Base-by-base conservation (phyloP, 2,113 vertebrate genomes). In the Catharus fuscescens region DNA sequence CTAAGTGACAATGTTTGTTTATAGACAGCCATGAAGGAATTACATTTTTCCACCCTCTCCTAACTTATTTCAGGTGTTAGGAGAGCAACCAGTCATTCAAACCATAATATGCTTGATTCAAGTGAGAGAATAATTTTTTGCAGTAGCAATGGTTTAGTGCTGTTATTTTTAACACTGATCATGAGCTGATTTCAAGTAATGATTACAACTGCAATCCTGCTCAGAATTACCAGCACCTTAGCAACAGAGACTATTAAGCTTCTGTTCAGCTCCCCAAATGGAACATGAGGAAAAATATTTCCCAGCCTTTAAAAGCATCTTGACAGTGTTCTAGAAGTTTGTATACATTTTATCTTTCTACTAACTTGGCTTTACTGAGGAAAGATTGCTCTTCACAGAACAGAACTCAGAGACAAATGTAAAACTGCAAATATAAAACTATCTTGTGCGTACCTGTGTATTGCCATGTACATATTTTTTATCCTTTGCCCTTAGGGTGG, bases 51-150 rank as follows among this genome's bases (percentile, higher is more conserved):
- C 72, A 81, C 40, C 36, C 60, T 61, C 52, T 92, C 48, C 48
- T 97, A 97, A 96, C 69, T 88, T 57, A 38, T 72, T 92, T 94
- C 95, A 97, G 95, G 90, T 97, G 96, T 92, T 84, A n/a, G 32
- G 44, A 83, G n/a, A 90, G 40, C 36, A 80, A 56, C 31, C 4
- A 4, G 25, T 57, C 76, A 61, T 80, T 74, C 82, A 90, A 73
- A 82, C 42, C 54, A 71, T 13, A 64, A 67, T 12, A 57, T 15
- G 5, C 16, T 74, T 44, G 4, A 47, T 53, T 86, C 24, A 83
- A 73, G 67, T 6, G 34, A 70, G 54, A 38, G 29, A 90, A 66
- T 11, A 1, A 7, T 29, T 91, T 94, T 57, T 61, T 32, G 52
- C 71, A 40, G 32, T 24, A 72, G n/a, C 25, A n/a, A 11, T 17